A percentile compares a stretch with the other conserved stretches of the same genome.
Conservation (phyloP, 1,140 invertebrate genomes). For the Uloborus diversus region DNA sequence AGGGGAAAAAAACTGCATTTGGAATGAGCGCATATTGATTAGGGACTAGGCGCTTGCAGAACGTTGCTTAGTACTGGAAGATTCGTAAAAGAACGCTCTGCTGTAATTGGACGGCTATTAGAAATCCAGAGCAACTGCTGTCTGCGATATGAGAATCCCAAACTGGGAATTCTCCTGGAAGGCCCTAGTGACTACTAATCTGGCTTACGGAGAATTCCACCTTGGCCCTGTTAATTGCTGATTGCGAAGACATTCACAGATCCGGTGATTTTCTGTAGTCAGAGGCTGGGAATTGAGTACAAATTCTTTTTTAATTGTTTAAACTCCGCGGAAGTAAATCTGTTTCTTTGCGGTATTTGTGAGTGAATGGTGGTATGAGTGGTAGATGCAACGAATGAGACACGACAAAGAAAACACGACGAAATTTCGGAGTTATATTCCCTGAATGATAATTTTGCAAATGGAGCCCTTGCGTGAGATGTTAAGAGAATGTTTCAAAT, state of each 20-base stretch:
- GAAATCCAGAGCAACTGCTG: constrained; percentile 32
- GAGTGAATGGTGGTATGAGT: too few species aligned
- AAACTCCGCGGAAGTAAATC: too few species aligned
- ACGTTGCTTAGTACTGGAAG: not conserved
- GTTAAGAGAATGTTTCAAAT: too few species aligned
- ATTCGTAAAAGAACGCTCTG: not conserved
- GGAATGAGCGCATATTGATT: constrained; percentile 50
- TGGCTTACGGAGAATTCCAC: not conserved
- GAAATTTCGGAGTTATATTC: too few species aligned
- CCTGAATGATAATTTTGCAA: too few species aligned
- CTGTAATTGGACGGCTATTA: constrained; percentile 40
- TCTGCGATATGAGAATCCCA: not conserved
- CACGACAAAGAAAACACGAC: too few species aligned
- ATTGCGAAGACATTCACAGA: constrained; percentile 34
- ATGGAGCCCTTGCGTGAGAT: too few species aligned
- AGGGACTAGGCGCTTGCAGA: not conserved
- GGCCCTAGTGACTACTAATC: constrained; percentile 39
- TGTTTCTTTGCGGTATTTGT: too few species aligned
- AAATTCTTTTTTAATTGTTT: too few species aligned
- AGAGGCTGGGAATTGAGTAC: too few species aligned
- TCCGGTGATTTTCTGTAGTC: not conserved
- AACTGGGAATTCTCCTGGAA: not conserved
- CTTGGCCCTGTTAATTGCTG: constrained; percentile 32
- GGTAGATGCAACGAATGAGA: too few species aligned
- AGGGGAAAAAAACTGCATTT: constrained; percentile 23